phyloP scores from a whole-genome alignment of 2,888 invertebrate species.

The Drosophila atripex region DNA sequence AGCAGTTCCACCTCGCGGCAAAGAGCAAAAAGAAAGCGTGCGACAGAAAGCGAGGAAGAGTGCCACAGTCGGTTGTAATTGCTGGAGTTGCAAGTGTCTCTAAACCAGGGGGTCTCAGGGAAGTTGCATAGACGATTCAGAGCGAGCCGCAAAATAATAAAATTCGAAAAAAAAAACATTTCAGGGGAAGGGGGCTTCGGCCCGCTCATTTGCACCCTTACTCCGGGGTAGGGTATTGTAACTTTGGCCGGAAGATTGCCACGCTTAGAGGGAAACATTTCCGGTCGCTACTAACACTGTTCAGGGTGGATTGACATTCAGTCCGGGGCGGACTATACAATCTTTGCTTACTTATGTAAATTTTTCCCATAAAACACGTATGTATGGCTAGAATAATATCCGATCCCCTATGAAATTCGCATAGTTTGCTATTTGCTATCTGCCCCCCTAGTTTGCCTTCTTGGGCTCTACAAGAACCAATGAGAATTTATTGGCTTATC shows the following conservation, averaged over 20 bases:
- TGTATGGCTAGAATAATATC: neutral
- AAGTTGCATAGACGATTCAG: slow-evolving; percentile 31
- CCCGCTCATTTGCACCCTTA: slow-evolving; percentile 36
- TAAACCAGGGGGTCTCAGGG: slow-evolving; percentile 27
- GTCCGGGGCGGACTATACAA: slow-evolving; percentile 15
- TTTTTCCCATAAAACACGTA: neutral
- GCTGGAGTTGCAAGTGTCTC: slow-evolving; percentile 47
- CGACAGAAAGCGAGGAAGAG: neutral
- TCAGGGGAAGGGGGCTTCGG: too few species aligned
- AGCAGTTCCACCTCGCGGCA: too few species aligned
- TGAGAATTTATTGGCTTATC: slow-evolving; percentile 1
- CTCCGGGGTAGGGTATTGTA: slow-evolving; percentile 11
- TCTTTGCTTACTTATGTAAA: slow-evolving; percentile 27
- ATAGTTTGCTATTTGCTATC: neutral
- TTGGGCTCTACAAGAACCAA: neutral
- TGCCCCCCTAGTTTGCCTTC: neutral
- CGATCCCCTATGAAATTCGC: neutral
- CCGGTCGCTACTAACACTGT: slow-evolving; percentile 8
- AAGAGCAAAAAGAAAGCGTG: too few species aligned
- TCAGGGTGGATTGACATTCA: neutral
- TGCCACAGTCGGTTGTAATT: slow-evolving; percentile 22
- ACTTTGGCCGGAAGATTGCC: slow-evolving; percentile 23
- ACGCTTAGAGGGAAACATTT: slow-evolving; percentile 15
- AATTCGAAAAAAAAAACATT: too few species aligned
- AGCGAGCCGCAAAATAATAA: neutral